Base-by-base conservation (phyloP, 1,140 invertebrate genomes). In the Coenobita brevimanus region DNA sequence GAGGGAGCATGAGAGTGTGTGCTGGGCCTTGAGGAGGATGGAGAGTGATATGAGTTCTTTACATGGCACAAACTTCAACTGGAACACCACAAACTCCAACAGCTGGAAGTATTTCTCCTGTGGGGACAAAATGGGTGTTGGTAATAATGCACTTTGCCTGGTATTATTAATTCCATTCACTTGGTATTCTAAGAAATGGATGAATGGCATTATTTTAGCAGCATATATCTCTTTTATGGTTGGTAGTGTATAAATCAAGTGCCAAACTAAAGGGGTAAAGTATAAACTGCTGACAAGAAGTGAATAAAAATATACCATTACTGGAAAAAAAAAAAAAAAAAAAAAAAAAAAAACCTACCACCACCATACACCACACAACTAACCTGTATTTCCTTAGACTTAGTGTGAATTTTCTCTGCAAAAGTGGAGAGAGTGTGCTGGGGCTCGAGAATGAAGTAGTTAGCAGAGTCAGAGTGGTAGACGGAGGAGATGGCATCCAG, bases 371-470 rank as follows among this genome's bases (percentile, higher is more conserved):
- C 27, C n/a, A 41, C 15, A 33, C 43, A 67, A 90, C 82, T 89
- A 91, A 95, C 94, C 94, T 99, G 98, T 91, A 99, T 97, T 92
- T 98, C 96, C 0, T 94, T 93, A 86, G 96, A 96, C 93, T 99
- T 99, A 2, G 95, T 92, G 91, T 98, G 95, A 90, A 99, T 98
- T 92, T 97, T 97, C 92, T 99, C 99, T 1, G 97, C 97, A 93
- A 99, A 99, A 92, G 98, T 97, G 90, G 97, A 97, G 10, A 99
- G 93, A 3, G 98, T 99, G 92, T 98, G 97, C 92, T 99, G 97
- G 90, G 97, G 96, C 93, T 99, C 99, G 0, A 99, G 94, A 91
- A 99, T 99, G 92, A 99, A 99, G 93, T 99, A 99, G 93, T 99
- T 99, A 24, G 98, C 97, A 92, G 97, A 97, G 92, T 99, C 99